A percentile compares a stretch with the other conserved stretches of the same genome.
Conservation (phyloP, 2,113 vertebrate species). For the Amazona vittata region DNA sequence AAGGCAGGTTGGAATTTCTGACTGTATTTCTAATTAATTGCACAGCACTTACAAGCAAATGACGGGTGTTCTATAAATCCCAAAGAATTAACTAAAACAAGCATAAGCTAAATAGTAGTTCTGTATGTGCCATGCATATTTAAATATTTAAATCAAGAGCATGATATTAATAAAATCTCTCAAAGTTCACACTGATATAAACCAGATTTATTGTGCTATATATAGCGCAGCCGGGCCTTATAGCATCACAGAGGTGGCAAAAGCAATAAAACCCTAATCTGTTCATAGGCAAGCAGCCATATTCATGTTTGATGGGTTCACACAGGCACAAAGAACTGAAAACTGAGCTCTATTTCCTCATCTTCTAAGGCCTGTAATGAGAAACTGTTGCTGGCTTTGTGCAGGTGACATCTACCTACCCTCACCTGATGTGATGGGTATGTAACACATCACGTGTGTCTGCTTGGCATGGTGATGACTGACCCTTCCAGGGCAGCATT, state of each 20-base stretch:
- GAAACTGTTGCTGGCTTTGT: neutral
- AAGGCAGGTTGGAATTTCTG: neutral
- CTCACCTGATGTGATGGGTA: neutral
- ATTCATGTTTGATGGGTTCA: constrained; percentile 3
- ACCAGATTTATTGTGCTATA: constrained; percentile 14
- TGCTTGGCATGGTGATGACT: neutral
- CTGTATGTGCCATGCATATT: neutral
- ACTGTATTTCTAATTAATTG: neutral
- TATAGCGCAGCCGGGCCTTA: neutral
- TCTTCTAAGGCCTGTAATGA: neutral
- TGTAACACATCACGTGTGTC: accelerated
- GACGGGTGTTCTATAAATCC: neutral
- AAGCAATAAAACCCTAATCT: constrained; percentile 27
- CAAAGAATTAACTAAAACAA: constrained; percentile 28
- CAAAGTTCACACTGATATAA: neutral
- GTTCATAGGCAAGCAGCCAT: constrained; percentile 19
- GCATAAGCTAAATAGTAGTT: neutral
- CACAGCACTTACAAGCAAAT: neutral
- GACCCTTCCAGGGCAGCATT: neutral
- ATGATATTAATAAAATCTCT: neutral
- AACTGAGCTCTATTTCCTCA: neutral
- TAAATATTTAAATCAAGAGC: neutral
- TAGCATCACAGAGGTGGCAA: neutral
- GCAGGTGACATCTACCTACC: neutral
- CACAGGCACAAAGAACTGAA: neutral